phyloP scores from a whole-genome alignment of 2,113 vertebrate species.

The Ceyx margarethae region DNA sequence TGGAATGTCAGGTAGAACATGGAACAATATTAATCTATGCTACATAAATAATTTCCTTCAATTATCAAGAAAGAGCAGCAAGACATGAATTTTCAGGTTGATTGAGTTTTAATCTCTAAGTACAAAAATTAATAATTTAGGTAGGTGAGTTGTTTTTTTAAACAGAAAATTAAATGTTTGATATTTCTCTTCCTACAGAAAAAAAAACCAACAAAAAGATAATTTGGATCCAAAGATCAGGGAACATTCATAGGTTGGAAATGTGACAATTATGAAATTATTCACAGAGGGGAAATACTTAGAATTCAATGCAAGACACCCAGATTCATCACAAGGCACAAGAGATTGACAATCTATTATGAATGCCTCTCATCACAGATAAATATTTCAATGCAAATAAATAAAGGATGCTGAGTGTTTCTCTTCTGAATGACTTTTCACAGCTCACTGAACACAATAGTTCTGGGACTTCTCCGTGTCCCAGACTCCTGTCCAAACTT shows the following conservation, averaged over 20 bases:
- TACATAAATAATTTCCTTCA: slow-evolving; percentile 82
- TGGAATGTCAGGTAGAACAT: slow-evolving; percentile 71
- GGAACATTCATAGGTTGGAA: slow-evolving; percentile 71
- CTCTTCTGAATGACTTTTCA: slow-evolving; percentile 90
- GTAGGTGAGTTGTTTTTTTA: neutral
- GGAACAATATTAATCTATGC: slow-evolving; percentile 69
- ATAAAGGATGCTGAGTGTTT: slow-evolving; percentile 96
- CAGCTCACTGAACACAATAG: slow-evolving; percentile 85
- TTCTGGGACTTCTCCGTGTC: slow-evolving; percentile 70
- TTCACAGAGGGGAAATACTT: slow-evolving; percentile 77
- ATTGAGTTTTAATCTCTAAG: slow-evolving; percentile 88
- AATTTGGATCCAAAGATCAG: neutral
- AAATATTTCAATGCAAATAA: slow-evolving; percentile 99
- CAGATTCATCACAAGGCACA: slow-evolving; percentile 81
- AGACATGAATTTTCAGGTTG: slow-evolving; percentile 86
- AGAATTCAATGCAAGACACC: slow-evolving; percentile 78
- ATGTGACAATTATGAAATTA: slow-evolving; percentile 82
- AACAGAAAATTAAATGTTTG: slow-evolving; percentile 64
- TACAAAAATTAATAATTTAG: slow-evolving; percentile 89
- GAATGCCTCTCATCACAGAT: slow-evolving; percentile 90
- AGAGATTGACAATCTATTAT: slow-evolving; percentile 93
- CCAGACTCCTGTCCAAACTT: slow-evolving; percentile 77
- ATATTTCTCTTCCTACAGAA: slow-evolving; percentile 61
- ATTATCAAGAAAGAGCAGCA: slow-evolving; percentile 83
- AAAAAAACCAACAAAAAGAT: slow-evolving; percentile 31